Evolutionary conservation across 2,888 invertebrate genomes (phyloP).

Genomic region (Mayetiola destructor): DNA sequence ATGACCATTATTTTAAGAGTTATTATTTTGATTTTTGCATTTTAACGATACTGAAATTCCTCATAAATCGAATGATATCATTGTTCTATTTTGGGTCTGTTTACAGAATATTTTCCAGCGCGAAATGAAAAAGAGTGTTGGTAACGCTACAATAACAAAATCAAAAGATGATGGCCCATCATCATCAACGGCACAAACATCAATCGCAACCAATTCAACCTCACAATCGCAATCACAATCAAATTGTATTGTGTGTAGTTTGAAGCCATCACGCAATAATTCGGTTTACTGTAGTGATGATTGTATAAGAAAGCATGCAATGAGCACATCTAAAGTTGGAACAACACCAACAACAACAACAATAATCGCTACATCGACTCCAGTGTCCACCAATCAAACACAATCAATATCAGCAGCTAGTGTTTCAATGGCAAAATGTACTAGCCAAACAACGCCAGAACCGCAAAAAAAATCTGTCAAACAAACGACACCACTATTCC

Average conservation of each 20-base stretch:
- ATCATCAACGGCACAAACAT: background rate
- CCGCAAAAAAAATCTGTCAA: background rate
- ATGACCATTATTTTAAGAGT: background rate
- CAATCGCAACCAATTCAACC: background rate
- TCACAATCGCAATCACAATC: too few relatives aligned
- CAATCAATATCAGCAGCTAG: slow-evolving; percentile 20
- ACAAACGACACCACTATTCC: background rate
- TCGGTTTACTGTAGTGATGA: slow-evolving; percentile 81
- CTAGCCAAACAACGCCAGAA: slow-evolving; percentile 16
- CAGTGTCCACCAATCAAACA: slow-evolving; percentile 27
- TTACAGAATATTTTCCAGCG: slow-evolving; percentile 1
- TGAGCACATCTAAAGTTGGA: slow-evolving; percentile 32
- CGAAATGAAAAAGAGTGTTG: background rate
- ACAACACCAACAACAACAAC: slow-evolving; percentile 21
- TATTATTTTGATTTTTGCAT: background rate
- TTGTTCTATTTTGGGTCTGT: background rate
- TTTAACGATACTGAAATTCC: background rate
- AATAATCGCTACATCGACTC: slow-evolving; percentile 5
- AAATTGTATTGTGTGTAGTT: slow-evolving; percentile 53
- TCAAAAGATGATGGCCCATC: background rate
- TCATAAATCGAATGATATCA: too few relatives aligned
- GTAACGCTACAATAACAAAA: background rate
- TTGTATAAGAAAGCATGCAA: slow-evolving; percentile 74
- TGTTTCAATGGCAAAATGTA: background rate
- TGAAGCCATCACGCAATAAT: slow-evolving; percentile 53